phyloP scores from a whole-genome alignment of 2,888 invertebrate genomes.

The Orthosia gracilis region DNA sequence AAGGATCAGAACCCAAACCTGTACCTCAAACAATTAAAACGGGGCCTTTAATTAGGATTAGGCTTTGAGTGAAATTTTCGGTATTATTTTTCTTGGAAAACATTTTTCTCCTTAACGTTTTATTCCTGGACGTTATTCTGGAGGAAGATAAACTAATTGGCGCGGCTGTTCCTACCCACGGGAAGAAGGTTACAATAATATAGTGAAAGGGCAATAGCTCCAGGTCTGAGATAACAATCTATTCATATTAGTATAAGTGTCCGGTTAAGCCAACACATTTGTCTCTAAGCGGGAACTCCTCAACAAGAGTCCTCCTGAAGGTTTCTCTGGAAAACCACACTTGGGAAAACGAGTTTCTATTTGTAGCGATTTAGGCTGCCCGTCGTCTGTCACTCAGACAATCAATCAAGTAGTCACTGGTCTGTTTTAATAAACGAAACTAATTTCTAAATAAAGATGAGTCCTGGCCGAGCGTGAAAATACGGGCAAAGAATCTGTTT shows the following conservation, averaged over 20 bases:
- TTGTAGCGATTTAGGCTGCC: slow-evolving; percentile 14
- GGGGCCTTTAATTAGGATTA: slow-evolving; percentile 42
- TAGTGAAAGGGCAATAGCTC: background rate
- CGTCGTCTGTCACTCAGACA: slow-evolving; percentile 14
- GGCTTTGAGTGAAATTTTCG: slow-evolving; percentile 12
- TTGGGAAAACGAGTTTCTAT: slow-evolving; percentile 13
- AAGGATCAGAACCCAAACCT: slow-evolving; percentile 4
- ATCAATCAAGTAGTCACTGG: slow-evolving; percentile 31
- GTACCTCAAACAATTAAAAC: slow-evolving; percentile 40
- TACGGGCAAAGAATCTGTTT: background rate
- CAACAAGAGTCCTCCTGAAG: background rate
- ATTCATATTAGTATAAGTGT: slow-evolving; percentile 13
- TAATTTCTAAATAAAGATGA: slow-evolving; percentile 17
- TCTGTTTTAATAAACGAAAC: slow-evolving; percentile 4
- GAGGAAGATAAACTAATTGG: slow-evolving; percentile 24
- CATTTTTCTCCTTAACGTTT: slow-evolving; percentile 20
- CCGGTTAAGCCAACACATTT: slow-evolving; percentile 27
- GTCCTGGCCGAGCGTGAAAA: background rate
- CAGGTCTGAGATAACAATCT: background rate
- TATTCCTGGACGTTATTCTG: slow-evolving; percentile 28
- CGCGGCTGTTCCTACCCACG: background rate
- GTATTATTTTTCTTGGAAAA: slow-evolving; percentile 25
- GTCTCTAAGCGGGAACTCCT: background rate
- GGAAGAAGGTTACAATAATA: slow-evolving; percentile 27
- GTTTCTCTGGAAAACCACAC: background rate